Conservation (phyloP, 2,888 invertebrate genomes). For the Mactromeris polynyma region DNA sequence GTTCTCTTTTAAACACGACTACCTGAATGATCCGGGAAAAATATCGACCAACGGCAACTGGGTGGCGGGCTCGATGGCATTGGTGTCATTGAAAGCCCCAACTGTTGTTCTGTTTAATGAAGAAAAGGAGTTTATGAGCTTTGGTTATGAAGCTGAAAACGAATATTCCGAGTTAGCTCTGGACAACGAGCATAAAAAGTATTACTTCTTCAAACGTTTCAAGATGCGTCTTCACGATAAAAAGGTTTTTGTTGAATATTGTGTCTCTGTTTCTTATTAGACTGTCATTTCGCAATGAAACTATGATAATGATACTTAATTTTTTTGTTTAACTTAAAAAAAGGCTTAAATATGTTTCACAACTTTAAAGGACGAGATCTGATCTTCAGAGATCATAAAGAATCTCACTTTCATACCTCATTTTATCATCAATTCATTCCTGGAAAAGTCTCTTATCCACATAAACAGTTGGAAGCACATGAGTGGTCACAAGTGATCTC, state of each 20-base stretch:
- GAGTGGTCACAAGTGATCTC: no score
- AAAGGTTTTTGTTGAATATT: constrained; percentile 34
- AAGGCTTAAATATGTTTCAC: no score
- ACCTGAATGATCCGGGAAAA: constrained; percentile 54
- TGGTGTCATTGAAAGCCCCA: constrained; percentile 64
- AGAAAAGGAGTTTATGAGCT: constrained; percentile 58
- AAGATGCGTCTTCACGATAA: constrained; percentile 65
- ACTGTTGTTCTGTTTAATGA: constrained; percentile 62
- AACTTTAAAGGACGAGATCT: no score
- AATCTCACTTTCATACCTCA: no score
- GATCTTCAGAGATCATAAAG: no score
- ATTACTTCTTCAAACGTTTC: constrained; percentile 66
- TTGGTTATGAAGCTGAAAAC: constrained; percentile 69
- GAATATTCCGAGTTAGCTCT: constrained; percentile 61
- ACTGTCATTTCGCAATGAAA: no score
- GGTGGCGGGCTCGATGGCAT: constrained; percentile 62
- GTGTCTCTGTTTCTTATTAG: not conserved
- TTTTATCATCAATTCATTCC: no score
- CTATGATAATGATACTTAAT: no score
- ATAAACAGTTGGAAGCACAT: no score
- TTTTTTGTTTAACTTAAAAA: no score
- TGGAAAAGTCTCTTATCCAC: no score
- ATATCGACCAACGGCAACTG: constrained; percentile 60
- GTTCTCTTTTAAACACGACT: constrained; percentile 64
- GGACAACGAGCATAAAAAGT: constrained; percentile 53